These are phyloP conservation scores for Drosophila fuyamai DNA, from an alignment of 1,140 invertebrate species.

Conservation along the genomic window DNA sequence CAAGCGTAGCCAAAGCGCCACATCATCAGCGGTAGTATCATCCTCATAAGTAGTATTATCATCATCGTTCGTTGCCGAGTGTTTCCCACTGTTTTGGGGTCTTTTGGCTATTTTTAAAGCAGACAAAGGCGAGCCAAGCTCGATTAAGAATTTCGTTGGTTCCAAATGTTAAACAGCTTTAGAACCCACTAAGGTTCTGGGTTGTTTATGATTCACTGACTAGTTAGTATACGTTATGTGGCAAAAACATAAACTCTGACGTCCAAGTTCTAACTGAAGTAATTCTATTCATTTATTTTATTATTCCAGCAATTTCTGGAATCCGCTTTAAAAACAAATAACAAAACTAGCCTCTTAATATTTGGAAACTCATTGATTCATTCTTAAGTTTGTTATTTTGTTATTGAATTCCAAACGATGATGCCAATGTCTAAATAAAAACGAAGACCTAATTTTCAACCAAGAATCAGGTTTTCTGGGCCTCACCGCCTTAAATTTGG, in stretches of 20 bases:
- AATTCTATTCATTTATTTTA: slow-evolving; percentile 24
- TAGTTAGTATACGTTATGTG: slow-evolving; percentile 46
- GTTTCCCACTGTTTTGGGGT: slow-evolving; percentile 31
- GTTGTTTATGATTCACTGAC: slow-evolving; percentile 64
- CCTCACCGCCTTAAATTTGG: slow-evolving; percentile 25
- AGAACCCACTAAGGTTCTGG: slow-evolving; percentile 40
- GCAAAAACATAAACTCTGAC: slow-evolving; percentile 49
- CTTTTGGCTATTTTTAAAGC: slow-evolving; percentile 46
- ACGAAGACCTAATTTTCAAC: slow-evolving; percentile 76
- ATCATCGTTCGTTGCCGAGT: slow-evolving; percentile 30
- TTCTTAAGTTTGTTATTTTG: slow-evolving; percentile 44
- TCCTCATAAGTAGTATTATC: neutral
- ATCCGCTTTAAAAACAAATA: slow-evolving; percentile 35
- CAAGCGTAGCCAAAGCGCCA: slow-evolving; percentile 38
- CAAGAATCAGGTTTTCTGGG: slow-evolving; percentile 59
- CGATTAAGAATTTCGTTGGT: slow-evolving; percentile 12
- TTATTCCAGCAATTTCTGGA: slow-evolving; percentile 34
- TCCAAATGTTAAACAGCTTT: slow-evolving; percentile 36
- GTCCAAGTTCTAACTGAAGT: slow-evolving; percentile 5
- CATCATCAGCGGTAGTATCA: slow-evolving; percentile 27
- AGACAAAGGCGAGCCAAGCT: slow-evolving; percentile 28
- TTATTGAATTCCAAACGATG: slow-evolving; percentile 46
- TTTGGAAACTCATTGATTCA: slow-evolving; percentile 54
- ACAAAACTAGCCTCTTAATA: slow-evolving; percentile 17
- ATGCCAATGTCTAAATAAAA: slow-evolving; percentile 80